phyloP scores from a whole-genome alignment of 1,140 invertebrate genomes.

The Saccostrea echinata region DNA sequence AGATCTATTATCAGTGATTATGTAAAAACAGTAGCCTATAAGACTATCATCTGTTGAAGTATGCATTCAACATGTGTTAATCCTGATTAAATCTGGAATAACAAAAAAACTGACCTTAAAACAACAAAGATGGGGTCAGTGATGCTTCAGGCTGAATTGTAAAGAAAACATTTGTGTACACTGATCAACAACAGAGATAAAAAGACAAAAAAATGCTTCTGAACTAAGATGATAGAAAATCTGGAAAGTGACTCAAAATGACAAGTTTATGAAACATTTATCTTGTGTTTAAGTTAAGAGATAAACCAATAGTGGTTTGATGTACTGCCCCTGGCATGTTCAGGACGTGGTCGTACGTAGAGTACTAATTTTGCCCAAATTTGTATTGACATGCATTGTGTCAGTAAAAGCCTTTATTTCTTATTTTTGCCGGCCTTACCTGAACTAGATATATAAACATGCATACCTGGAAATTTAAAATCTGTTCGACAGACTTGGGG shows the following conservation, averaged over 20 bases:
- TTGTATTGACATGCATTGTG: background rate
- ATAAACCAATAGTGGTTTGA: too few species aligned
- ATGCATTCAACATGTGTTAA: background rate
- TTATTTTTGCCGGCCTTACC: background rate
- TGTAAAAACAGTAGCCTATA: too few species aligned
- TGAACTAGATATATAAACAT: background rate
- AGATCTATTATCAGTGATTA: too few species aligned
- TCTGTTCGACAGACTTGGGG: background rate
- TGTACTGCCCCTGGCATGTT: background rate
- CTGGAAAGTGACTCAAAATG: background rate
- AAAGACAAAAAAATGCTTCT: background rate
- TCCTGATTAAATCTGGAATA: background rate
- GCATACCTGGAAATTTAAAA: conserved; percentile 12
- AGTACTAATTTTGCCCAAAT: background rate
- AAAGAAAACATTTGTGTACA: background rate
- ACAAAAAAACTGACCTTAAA: background rate
- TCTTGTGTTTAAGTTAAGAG: too few species aligned
- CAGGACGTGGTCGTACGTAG: background rate
- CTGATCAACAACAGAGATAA: background rate
- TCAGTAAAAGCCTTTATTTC: background rate
- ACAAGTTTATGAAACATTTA: too few species aligned
- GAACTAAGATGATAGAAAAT: background rate
- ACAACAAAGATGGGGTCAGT: background rate
- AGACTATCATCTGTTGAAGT: background rate
- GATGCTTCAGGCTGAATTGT: background rate